A percentile compares a stretch with the other conserved stretches of the same genome.
Evolutionary conservation across 2,888 invertebrate genomes (phyloP).

Genomic region (Sycophila texana): DNA sequence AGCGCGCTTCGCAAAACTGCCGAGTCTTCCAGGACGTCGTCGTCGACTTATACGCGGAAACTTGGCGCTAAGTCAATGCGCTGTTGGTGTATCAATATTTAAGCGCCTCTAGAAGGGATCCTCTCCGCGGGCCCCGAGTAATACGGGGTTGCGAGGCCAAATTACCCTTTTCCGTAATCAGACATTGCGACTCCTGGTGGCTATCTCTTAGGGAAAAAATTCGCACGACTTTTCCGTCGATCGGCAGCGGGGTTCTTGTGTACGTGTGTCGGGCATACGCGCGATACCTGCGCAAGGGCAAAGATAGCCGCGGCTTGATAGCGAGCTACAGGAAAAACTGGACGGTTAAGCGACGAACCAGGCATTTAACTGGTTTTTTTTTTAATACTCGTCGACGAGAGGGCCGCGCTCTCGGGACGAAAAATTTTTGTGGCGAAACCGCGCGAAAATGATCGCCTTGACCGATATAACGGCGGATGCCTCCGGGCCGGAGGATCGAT

Average conservation of each 20-base stretch:
- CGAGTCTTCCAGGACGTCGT: too few species aligned
- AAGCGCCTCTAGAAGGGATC: slow-evolving; percentile 3
- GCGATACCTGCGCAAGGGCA: not conserved
- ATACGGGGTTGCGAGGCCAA: slow-evolving; percentile 23
- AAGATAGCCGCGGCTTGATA: slow-evolving; percentile 63
- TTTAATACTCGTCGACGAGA: not conserved
- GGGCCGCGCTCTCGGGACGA: not conserved
- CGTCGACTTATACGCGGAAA: too few species aligned
- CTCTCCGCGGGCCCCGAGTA: slow-evolving; percentile 4
- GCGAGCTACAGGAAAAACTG: slow-evolving; percentile 46
- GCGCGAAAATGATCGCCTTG: slow-evolving; percentile 54
- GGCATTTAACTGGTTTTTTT: not conserved
- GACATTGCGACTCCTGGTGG: slow-evolving; percentile 8
- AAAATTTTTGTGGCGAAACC: not conserved
- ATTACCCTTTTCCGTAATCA: slow-evolving; percentile 39
- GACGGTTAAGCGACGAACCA: slow-evolving; percentile 29
- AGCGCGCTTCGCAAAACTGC: too few species aligned
- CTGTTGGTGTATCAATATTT: too few species aligned
- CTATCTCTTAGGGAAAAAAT: not conserved
- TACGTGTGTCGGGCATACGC: not conserved
- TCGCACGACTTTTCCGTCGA: too few species aligned
- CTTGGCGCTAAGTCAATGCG: too few species aligned
- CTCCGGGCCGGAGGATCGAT: slow-evolving; percentile 44
- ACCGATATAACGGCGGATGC: slow-evolving; percentile 47
- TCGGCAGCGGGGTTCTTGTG: too few species aligned